A percentile compares a stretch with the other conserved stretches of the same genome.
These are phyloP conservation scores for Chinchilla lanigera DNA, from an alignment of 2,113 vertebrate genomes.

Conservation along the genomic window DNA sequence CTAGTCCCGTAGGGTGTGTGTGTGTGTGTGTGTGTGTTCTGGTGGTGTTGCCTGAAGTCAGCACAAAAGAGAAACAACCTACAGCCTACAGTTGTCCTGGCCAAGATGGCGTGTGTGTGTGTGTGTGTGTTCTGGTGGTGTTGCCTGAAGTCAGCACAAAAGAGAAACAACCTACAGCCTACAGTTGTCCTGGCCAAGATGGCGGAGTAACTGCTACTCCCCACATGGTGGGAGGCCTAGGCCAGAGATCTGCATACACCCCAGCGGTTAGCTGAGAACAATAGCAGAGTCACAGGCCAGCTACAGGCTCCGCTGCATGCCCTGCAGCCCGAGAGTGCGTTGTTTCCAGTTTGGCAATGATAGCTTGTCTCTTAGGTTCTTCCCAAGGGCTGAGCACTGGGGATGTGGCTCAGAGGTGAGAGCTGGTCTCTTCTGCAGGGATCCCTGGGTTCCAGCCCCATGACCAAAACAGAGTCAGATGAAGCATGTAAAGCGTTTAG, in stretches of 20 bases:
- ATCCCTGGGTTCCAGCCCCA: neutral
- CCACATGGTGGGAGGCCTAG: neutral
- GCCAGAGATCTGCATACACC: neutral
- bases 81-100: neutral
- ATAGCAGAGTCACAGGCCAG: no score
- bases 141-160: neutral
- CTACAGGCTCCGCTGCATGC: neutral
- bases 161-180: neutral
- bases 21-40: neutral
- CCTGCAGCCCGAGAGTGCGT: no score
- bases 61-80: neutral
- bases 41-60: neutral
- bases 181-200: neutral
- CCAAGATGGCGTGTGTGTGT: neutral
- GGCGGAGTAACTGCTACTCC: neutral
- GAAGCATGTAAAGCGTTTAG: neutral
- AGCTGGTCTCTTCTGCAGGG: neutral
- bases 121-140: neutral
- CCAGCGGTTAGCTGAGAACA: neutral
- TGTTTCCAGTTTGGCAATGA: no score
- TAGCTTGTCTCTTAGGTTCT: no score
- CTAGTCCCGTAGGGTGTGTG: neutral
- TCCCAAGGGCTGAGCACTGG: neutral
- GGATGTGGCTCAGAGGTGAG: neutral
- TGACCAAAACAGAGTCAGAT: neutral